A percentile compares a stretch with the other conserved stretches of the same genome.
These are phyloP conservation scores for Syngnathus floridae DNA, from an alignment of 2,113 vertebrate genomes.

Conservation along the genomic window DNA sequence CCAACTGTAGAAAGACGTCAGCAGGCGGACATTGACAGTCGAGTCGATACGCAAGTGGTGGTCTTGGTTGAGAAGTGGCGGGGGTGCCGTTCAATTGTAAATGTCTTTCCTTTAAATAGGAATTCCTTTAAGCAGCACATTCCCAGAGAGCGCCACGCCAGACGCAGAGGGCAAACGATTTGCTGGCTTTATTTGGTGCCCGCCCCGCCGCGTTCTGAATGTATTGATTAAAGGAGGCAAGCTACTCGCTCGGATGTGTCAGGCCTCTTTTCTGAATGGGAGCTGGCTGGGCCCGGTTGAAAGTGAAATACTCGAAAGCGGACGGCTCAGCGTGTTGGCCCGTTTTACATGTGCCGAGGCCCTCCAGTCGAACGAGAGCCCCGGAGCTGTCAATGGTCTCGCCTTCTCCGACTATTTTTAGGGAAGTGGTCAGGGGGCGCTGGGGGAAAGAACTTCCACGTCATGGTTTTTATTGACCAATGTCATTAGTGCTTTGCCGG, in stretches of 20 bases:
- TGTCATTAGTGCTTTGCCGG: slow-evolving; percentile 68
- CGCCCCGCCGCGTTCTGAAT: slow-evolving; percentile 35
- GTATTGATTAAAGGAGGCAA: slow-evolving; percentile 56
- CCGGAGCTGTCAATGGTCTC: slow-evolving; percentile 36
- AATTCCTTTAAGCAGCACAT: slow-evolving; percentile 42
- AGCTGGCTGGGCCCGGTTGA: slow-evolving; percentile 37
- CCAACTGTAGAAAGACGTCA: slow-evolving; percentile 33
- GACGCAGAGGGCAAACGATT: slow-evolving; percentile 41
- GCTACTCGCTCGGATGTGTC: slow-evolving; percentile 38
- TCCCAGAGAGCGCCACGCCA: slow-evolving; percentile 23
- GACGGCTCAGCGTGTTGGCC: slow-evolving; percentile 50
- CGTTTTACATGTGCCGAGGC: slow-evolving; percentile 33
- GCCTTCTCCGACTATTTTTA: slow-evolving; percentile 61
- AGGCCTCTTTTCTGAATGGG: slow-evolving; percentile 33
- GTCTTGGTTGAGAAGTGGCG: neutral
- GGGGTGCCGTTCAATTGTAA: slow-evolving; percentile 31
- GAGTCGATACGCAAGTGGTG: slow-evolving; percentile 49
- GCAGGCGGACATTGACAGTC: slow-evolving; percentile 45
- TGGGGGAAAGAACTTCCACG: slow-evolving; percentile 64
- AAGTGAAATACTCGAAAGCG: slow-evolving; percentile 33
- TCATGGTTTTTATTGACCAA: slow-evolving; percentile 71
- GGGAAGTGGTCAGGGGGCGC: slow-evolving; percentile 42
- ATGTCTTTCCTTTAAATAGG: slow-evolving; percentile 44
- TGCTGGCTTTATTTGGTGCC: slow-evolving; percentile 42
- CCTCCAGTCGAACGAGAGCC: slow-evolving; percentile 40